Conservation (phyloP, 2,888 invertebrate species). For the Petrolisthes manimaculis region DNA sequence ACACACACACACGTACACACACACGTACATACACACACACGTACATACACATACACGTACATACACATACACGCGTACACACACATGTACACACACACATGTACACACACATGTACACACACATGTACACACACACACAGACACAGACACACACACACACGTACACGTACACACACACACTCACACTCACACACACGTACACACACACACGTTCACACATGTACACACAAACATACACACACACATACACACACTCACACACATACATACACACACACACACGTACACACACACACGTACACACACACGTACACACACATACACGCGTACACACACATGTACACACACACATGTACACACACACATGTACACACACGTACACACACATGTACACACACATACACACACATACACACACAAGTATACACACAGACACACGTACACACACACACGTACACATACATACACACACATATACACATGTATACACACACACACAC, state of each 20-base stretch:
- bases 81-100: conserved; percentile 22
- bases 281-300: not conserved
- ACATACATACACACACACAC: conserved; percentile 11
- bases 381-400: not conserved
- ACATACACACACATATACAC: not conserved
- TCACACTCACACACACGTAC: conserved; percentile 9
- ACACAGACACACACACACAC: not conserved
- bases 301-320: too few species aligned
- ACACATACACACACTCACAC: conserved; percentile 8
- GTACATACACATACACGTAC: not conserved
- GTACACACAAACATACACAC: too few species aligned
- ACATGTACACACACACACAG: not conserved
- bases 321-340: not conserved
- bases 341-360: not conserved
- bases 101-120: not conserved
- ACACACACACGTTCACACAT: too few species aligned
- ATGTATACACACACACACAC: not conserved
- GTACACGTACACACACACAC: not conserved
- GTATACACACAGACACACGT: too few species aligned
- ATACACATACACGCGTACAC: conserved; percentile 14
- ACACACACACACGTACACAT: not conserved
- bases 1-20: too few species aligned
- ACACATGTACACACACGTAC: not conserved
- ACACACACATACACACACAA: not conserved
- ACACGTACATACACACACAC: too few species aligned